Evolutionary conservation across 2,888 invertebrate genomes (phyloP), one percentile per base, ranked within the genome.

Genomic region (Parelbella ahira): DNA sequence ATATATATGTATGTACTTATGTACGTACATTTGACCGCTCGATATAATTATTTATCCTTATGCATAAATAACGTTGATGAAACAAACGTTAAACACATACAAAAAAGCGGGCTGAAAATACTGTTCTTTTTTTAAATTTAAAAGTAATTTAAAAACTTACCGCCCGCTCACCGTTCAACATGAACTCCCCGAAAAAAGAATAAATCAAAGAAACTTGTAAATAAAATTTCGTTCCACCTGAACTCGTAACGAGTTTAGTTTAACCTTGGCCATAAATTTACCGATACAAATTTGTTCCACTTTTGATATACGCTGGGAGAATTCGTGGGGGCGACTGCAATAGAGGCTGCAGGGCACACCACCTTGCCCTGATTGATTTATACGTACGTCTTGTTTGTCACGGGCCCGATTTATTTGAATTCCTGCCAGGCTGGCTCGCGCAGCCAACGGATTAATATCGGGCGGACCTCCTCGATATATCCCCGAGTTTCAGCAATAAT

Each of bases 301-400:
- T 78, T 61, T 61, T 60, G 59, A 56, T 59, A 55, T 53, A 58
- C 50, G 51, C 49, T 50, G 54, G 52, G 48, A 63, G 63, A 63
- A 68, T 57, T 63, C 63, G 68, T 66, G 67, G 73, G 70, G 68
- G 53, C 51, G 59, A 56, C 56, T 82, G 84, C 86, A 86, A 80
- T 82, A 79, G 76, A 76, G 63, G 64, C 64, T 78, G 83, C 82
- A 82, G 32, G 80, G 63, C 79, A 80, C 82, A 60, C 82, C 86
- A 81, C 83, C 82, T 82, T 83, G 79, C 73, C 53, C 46, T 82
- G 88, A 88, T 88, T 88, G 88, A 88, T 88, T 88, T 88, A 88
- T 88, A 74, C 76, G 73, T 87, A 74, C 77, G 73, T 87, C 83
- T 88, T 88, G 88, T 88, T 88, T 88, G 88, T 88, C 88, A 84